These are phyloP conservation scores for Erythrocercus mccallii DNA, from an alignment of 2,113 vertebrate genomes.

Conservation along the genomic window DNA sequence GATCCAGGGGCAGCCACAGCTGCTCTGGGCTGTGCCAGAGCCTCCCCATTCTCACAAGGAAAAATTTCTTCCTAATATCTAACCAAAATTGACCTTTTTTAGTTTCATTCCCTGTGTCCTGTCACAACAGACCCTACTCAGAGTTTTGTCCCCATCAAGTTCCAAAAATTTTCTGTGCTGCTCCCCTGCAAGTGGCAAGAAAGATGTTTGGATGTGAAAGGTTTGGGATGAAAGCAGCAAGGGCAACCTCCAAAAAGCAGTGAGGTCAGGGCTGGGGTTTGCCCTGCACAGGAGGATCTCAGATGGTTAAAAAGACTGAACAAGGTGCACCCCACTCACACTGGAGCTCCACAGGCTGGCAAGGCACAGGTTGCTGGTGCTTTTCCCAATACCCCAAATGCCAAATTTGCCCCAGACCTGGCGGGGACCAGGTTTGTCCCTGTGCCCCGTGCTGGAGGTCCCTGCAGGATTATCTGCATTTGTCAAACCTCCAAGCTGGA, in stretches of 20 bases:
- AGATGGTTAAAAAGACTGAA: neutral
- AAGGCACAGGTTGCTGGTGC: neutral
- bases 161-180: neutral
- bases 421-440: neutral
- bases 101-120: neutral
- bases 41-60: rapidly evolving
- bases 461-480: neutral
- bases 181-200: neutral
- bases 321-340: too few species aligned
- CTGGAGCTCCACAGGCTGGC: neutral
- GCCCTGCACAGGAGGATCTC: neutral
- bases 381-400: neutral
- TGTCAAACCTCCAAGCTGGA: neutral
- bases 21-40: neutral
- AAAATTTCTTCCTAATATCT: rapidly evolving
- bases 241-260: neutral
- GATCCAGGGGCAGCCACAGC: neutral
- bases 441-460: neutral
- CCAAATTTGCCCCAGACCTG: neutral
- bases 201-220: rapidly evolving
- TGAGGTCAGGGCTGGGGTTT: neutral
- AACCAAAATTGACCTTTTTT: rapidly evolving
- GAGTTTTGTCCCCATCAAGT: neutral
- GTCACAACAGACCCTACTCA: neutral
- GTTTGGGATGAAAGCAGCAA: neutral